Base-by-base conservation (phyloP, 1,140 invertebrate genomes). In the Neuroterus valhalla region DNA sequence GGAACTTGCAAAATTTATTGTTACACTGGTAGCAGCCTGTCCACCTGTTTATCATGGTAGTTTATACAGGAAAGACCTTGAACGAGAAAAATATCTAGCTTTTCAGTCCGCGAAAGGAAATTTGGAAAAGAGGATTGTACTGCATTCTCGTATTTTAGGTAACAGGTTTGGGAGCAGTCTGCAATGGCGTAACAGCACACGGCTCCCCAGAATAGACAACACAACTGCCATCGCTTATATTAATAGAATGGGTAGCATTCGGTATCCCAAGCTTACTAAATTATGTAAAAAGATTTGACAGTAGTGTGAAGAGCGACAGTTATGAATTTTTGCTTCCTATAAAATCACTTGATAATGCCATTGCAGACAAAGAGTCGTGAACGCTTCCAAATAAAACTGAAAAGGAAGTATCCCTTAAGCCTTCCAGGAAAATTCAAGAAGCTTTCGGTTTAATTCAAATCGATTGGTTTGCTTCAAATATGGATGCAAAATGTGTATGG, bases 211-310 rank as follows among this genome's bases (percentile, higher is more conserved):
- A 45, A 75, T 81, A n/a, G 75, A 82, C 21, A 82, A 82, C 68
- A 81, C 73, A 3, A 81, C 81, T 26, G 77, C 79, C 12, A 76
- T 81, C 8, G 23, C 73, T 12, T 79, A 76, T 52, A 79, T 82
- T 12, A 82, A 82, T 68, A 46, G n/a, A 15, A 46, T 78, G 76
- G 78, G 78, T 10, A 68, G 81, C 23, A 68, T 82, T 26, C 76
- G 48, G 15, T 48, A 48, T 14, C 44, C 44, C 10, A 70, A 75
- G 10, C 55, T 86, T 15, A 68, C 11, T 21, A 5, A 6, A 1
- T 78, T 72, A 21, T 26, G 62, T 82, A 78, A n/a, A n/a, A n/a
- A n/a, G n/a, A n/a, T n/a, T n/a, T n/a, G n/a, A n/a, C n/a, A n/a
- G n/a, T n/a, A n/a, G 73, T 81, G 76, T 48, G 75, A 82, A 42